These are phyloP conservation scores for Protonibea diacanthus DNA, from an alignment of 2,797 vertebrate species.

Conservation along the genomic window DNA sequence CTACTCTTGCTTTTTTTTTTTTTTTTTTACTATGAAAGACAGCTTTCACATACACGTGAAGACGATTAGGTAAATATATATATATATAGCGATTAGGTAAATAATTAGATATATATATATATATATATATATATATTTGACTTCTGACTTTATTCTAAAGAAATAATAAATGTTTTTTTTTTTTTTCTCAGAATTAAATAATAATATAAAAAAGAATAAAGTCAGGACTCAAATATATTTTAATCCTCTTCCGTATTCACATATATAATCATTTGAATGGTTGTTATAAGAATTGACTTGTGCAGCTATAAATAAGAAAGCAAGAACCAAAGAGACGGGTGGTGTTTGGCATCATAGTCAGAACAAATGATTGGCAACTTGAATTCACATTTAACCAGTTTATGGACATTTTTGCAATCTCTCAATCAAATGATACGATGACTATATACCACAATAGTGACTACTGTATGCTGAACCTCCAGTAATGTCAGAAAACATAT, in stretches of 20 bases:
- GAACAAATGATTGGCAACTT: slow-evolving; percentile 62
- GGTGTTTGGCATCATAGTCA: slow-evolving; percentile 1
- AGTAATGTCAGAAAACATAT: slow-evolving; percentile 54
- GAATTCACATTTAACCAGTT: slow-evolving; percentile 71
- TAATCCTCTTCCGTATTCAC: too few species aligned
- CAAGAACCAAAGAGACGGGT: neutral
- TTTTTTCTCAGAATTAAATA: too few species aligned
- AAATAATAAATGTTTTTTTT: too few species aligned
- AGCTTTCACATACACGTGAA: neutral
- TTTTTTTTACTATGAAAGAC: neutral
- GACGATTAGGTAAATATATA: too few species aligned
- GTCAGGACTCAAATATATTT: too few species aligned
- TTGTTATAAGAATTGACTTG: neutral
- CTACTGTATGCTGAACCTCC: slow-evolving; percentile 45
- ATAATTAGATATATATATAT: too few species aligned
- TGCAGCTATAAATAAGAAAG: neutral
- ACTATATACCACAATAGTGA: slow-evolving; percentile 69
- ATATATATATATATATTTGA: too few species aligned
- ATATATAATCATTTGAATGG: neutral
- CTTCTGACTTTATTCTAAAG: too few species aligned
- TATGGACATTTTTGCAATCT: slow-evolving; percentile 73
- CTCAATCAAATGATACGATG: slow-evolving; percentile 70
- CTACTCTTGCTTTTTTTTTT: neutral
- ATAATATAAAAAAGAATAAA: too few species aligned
- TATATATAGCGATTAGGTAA: too few species aligned